These are phyloP conservation scores for Conus ventricosus DNA, from an alignment of 1,140 invertebrate species.

Conservation along the genomic window DNA sequence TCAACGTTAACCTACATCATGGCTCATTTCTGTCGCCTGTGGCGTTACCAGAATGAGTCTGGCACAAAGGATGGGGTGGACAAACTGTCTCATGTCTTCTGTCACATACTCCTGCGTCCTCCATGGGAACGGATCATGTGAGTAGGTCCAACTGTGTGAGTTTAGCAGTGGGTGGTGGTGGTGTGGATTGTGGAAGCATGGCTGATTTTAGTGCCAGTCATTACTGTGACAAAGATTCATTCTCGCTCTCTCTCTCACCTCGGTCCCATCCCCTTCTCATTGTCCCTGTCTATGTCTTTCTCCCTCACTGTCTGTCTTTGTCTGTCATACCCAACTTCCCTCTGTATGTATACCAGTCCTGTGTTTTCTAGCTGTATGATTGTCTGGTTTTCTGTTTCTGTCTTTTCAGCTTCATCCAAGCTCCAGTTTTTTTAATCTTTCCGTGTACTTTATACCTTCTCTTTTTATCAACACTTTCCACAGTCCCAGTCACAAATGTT, in stretches of 20 bases:
- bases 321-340: too few species aligned
- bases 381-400: too few species aligned
- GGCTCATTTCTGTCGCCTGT: conserved; percentile 85
- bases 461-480: too few species aligned
- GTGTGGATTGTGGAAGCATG: too few species aligned
- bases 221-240: neutral
- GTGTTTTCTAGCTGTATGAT: too few species aligned
- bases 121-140: conserved; percentile 88
- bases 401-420: too few species aligned
- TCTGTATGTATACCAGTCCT: too few species aligned
- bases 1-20: conserved; percentile 83
- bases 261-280: neutral
- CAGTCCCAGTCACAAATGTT: neutral
- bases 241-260: conserved; percentile 4
- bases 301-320: neutral
- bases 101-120: conserved; percentile 84
- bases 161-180: too few species aligned
- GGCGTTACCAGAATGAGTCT: conserved; percentile 78
- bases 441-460: too few species aligned
- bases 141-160: conserved; percentile 65
- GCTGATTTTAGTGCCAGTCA: too few species aligned
- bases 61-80: conserved; percentile 82
- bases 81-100: conserved; percentile 84
- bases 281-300: neutral
- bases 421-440: too few species aligned